A percentile compares a stretch with the other conserved stretches of the same genome.
Evolutionary conservation across 64 coral and sea anemone species (phyloP).

Genomic region (Porites australiensis): DNA sequence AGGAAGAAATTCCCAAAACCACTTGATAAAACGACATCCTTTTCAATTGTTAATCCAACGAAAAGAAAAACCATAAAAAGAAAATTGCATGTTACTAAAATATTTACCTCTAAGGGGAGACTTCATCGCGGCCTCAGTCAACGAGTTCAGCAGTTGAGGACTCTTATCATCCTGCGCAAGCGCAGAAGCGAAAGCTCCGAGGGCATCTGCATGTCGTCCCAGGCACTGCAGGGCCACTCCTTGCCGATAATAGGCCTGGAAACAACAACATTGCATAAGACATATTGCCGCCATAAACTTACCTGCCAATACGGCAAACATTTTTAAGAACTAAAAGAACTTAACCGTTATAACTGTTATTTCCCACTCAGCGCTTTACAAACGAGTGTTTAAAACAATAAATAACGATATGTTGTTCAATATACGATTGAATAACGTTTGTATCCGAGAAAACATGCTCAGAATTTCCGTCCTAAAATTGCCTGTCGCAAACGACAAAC

Average conservation of each 20-base stretch:
- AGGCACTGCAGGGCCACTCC: constrained; percentile 97
- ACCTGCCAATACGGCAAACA: background rate
- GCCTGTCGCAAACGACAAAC: background rate
- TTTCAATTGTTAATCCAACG: too few species aligned
- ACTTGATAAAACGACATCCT: too few species aligned
- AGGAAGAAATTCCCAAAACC: too few species aligned
- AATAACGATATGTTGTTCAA: background rate
- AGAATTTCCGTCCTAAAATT: constrained; percentile 12
- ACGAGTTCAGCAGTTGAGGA: constrained; percentile 84
- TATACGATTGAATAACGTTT: background rate
- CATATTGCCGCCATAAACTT: background rate
- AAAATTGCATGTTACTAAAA: background rate
- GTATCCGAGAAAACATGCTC: background rate
- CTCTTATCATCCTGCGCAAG: constrained; percentile 98
- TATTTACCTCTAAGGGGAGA: constrained; percentile 91
- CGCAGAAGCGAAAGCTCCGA: constrained; percentile 92
- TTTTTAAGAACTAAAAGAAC: background rate
- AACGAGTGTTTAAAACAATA: background rate
- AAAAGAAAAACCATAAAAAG: background rate
- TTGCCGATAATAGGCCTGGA: constrained; percentile 97
- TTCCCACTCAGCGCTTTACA: background rate
- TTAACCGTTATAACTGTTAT: background rate
- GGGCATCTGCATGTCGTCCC: constrained; percentile 94
- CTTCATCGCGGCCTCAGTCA: constrained; percentile 90
- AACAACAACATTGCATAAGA: constrained; percentile 32